phyloP scores from a whole-genome alignment of 2,888 invertebrate genomes.

The Pycnomerus fuliginosus region DNA sequence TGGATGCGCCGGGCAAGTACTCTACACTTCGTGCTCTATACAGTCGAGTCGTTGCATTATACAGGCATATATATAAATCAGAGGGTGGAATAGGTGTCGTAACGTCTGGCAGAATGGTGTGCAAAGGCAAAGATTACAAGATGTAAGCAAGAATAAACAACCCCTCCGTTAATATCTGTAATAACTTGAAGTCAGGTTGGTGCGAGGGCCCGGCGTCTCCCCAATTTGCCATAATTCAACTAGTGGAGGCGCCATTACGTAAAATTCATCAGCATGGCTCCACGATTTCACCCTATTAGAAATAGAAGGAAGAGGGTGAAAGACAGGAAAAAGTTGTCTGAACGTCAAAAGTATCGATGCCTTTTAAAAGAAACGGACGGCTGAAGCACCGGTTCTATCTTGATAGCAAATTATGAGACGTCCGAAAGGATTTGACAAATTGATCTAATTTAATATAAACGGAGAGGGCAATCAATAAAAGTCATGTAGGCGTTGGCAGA shows the following conservation, averaged over 20 bases:
- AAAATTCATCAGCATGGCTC: slow-evolving; percentile 42
- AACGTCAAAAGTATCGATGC: slow-evolving; percentile 1
- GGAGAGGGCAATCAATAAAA: slow-evolving; percentile 31
- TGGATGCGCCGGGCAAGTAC: no score
- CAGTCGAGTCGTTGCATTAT: no score
- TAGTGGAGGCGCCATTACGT: slow-evolving; percentile 41
- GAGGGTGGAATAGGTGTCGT: slow-evolving; percentile 42
- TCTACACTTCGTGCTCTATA: no score
- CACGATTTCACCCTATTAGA: slow-evolving; percentile 26
- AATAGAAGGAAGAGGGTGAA: slow-evolving; percentile 3
- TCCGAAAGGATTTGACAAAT: slow-evolving; percentile 43
- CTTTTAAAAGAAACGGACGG: no score
- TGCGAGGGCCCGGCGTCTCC: slow-evolving; percentile 36
- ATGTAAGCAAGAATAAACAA: slow-evolving; percentile 45
- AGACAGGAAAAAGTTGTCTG: not conserved
- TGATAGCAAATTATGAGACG: slow-evolving; percentile 39
- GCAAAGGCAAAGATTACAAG: slow-evolving; percentile 40
- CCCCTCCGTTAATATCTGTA: slow-evolving; percentile 39
- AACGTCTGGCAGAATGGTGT: slow-evolving; percentile 34
- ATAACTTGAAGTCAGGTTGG: slow-evolving; percentile 42
- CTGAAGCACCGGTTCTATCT: slow-evolving; percentile 24
- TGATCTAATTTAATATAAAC: slow-evolving; percentile 43
- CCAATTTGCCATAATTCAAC: slow-evolving; percentile 42
- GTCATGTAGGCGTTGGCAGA: slow-evolving; percentile 19
- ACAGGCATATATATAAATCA: slow-evolving; percentile 46